Percentiles rank a stretch among this genome's conserved stretches.
These are phyloP conservation scores for Melieria picta DNA, from an alignment of 2,888 invertebrate genomes.

Conservation along the genomic window DNA sequence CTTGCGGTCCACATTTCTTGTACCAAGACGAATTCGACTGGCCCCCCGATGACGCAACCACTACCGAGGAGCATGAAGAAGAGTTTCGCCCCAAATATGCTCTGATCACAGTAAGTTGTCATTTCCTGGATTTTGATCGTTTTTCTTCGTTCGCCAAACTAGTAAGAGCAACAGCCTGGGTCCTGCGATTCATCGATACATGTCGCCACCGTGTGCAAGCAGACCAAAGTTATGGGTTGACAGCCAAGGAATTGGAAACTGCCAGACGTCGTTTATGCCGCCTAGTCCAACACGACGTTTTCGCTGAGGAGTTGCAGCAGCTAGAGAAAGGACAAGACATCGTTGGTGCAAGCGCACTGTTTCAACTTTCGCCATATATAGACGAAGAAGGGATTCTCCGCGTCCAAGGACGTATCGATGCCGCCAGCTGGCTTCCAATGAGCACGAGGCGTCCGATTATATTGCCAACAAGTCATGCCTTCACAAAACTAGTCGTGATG, in stretches of 20 bases:
- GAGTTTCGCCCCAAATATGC: conserved; percentile 18
- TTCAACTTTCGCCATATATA: conserved; percentile 12
- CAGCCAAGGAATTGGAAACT: background rate
- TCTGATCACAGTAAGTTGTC: background rate
- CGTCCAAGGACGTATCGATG: conserved; percentile 29
- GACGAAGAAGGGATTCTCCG: conserved; percentile 22
- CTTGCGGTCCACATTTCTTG: background rate
- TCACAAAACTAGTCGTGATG: conserved; percentile 25
- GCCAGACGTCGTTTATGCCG: conserved; percentile 5
- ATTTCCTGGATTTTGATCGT: background rate
- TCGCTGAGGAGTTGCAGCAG: background rate
- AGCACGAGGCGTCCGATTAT: conserved; percentile 32
- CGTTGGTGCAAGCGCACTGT: conserved; percentile 2
- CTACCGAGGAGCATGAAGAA: background rate
- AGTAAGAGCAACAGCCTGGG: conserved; percentile 7
- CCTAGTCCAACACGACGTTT: background rate
- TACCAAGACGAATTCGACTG: conserved; percentile 1
- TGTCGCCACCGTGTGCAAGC: background rate
- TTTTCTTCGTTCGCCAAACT: background rate
- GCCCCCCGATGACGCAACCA: background rate
- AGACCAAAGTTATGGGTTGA: conserved; percentile 7
- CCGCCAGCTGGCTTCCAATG: conserved; percentile 34
- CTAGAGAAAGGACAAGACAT: background rate
- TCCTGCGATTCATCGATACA: conserved; percentile 2
- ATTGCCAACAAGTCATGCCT: conserved; percentile 28